Base-by-base conservation (phyloP, 2,888 invertebrate species). In the Polyploca ridens region DNA sequence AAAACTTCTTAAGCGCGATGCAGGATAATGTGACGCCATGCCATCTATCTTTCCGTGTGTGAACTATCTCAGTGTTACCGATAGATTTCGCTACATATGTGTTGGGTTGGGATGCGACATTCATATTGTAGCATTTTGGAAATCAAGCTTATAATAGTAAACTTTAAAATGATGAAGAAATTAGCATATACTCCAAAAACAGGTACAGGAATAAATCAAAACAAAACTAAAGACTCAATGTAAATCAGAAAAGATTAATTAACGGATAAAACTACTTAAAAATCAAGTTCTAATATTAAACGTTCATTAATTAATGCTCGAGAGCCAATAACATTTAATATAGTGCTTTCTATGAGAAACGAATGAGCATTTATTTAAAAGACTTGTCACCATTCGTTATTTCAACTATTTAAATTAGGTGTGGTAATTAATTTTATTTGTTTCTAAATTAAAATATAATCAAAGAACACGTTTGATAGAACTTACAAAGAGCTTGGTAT, bases 381-480 rank as follows among this genome's bases (percentile, higher is more conserved):
- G 4, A 60, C 41, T n/a, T 13, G 61, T 61, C 16, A 19, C 61
- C 41, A 44, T 61, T 61, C 27, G 61, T 41, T 61, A 61, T 13
- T 61, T 41, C 61, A 19, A 19, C 13, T 61, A 61, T 44, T 44
- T 27, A 61, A 61, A 61, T 61, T 16, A 27, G 41, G 27, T 44
- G 19, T 44, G 19, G 16, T 19, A 6, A 61, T 61, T 61, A 41
- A 61, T 61, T 61, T 41, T 44, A 60, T 61, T 61, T 61, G 61
- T 44, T 41, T 61, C 41, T 38, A 27, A 61, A 44, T 61, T 61
- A 11, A 13, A 41, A 61, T 19, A 19, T 19, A 2, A 19, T 54
- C 19, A 54, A 54, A 8, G 3, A 19, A 54, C 19, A 54, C 8
- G 54, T 19, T 54, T 54, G 16, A 54, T 0, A 19, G 10, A 8